phyloP scores from a whole-genome alignment of 2,888 invertebrate genomes.

The Fragum whitleyi region DNA sequence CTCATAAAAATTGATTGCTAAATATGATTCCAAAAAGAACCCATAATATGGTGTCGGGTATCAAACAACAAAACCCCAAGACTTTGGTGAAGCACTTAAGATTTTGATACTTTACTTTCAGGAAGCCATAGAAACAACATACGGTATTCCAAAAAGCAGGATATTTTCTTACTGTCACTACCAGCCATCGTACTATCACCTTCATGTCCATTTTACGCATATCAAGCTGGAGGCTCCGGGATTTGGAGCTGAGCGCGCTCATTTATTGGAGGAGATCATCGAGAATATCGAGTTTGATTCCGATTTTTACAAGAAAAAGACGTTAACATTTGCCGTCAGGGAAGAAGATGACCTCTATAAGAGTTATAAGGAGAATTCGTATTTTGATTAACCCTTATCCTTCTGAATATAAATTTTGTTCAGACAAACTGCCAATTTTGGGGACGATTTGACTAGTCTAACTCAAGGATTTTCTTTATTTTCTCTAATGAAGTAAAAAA shows the following conservation, averaged over 20 bases:
- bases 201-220: conserved; percentile 96
- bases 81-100: no score
- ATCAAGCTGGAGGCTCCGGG: conserved; percentile 87
- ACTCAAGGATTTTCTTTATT: not conserved
- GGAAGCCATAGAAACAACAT: conserved; percentile 92
- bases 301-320: conserved; percentile 93
- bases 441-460: not conserved
- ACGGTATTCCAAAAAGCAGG: conserved; percentile 88
- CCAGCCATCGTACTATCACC: conserved; percentile 98
- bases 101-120: conserved; percentile 84
- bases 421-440: not conserved
- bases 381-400: conserved; percentile 55
- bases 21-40: no score
- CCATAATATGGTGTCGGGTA: no score
- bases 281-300: conserved; percentile 93
- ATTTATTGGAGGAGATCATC: conserved; percentile 95
- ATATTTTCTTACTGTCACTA: conserved; percentile 96
- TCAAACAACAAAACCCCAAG: no score
- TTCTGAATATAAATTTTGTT: not conserved
- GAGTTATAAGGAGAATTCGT: conserved; percentile 68
- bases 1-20: no score
- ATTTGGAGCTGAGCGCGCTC: conserved; percentile 93
- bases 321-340: conserved; percentile 92
- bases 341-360: conserved; percentile 91
- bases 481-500: not conserved